Evolutionary conservation across 2,888 invertebrate species (phyloP), one percentile per base, ranked within the genome.

Genomic region (Agriopis marginaria): DNA sequence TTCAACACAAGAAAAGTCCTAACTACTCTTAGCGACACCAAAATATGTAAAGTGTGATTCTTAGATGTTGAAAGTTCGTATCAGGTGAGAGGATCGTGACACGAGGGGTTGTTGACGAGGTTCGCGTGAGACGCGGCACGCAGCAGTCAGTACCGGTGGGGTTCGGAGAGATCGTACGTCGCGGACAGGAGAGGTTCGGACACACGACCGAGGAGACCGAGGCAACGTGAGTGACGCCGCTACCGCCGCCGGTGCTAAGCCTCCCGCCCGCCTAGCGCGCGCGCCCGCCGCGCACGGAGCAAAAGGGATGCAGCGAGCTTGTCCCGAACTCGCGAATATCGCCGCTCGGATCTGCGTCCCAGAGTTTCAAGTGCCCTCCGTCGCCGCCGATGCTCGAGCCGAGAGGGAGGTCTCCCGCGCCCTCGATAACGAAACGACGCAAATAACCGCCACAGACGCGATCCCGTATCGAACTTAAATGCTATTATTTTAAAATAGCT

Each of bases 151-250:
- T 90, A 88, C 90, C 90, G 91, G 89, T 85, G 82, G 88, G 91
- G 87, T 87, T 89, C 88, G 89, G 88, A 89, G 88, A 89, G 86
- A 89, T 91, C 92, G 92, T 84, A 89, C 88, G 89, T 89, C 91
- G 85, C 89, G 92, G 92, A 89, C 83, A 87, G 92, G 92, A 91
- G 83, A 91, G 92, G 91, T 89, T 88, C 91, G 88, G 91, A 92
- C 93, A 90, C 89, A 88, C 93, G 89, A 89, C 82, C 90, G 86
- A 84, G 90, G 88, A 89, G 91, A 91, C 86, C 89, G 90, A 91
- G 88, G 85, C 90, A 89, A 90, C 89, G 93, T 91, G 93, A 94
- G 92, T 93, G 93, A 90, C 90, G 92, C 88, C 82, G 87, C 79
- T 82, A 87, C 79, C 81, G 80, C 75, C 71, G 76, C 54, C 78